These are phyloP conservation scores for Agriopis leucophaearia DNA, from an alignment of 2,888 invertebrate species.

Conservation along the genomic window DNA sequence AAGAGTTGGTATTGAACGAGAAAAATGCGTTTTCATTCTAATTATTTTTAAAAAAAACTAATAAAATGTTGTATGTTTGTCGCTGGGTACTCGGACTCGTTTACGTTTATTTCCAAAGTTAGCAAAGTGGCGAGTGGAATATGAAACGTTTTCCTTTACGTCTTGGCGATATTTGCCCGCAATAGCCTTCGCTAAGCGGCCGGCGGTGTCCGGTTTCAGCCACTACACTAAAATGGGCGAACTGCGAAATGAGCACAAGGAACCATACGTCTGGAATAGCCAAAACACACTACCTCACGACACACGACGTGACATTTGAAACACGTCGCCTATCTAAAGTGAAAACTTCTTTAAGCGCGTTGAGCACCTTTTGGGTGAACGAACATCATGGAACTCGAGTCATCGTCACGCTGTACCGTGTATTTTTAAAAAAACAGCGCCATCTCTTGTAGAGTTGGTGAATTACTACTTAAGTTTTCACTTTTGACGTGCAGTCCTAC, in stretches of 20 bases:
- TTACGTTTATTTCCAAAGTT: constrained; percentile 24
- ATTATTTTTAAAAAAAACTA: background rate
- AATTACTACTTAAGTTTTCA: too few species aligned
- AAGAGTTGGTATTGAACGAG: too few species aligned
- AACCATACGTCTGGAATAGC: background rate
- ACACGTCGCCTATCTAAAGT: too few species aligned
- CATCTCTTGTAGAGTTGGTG: too few species aligned
- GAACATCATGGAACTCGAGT: too few species aligned
- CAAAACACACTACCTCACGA: background rate
- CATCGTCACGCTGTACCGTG: too few species aligned
- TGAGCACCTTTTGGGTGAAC: too few species aligned
- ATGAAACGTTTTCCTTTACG: constrained; percentile 20
- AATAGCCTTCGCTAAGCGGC: constrained; percentile 28
- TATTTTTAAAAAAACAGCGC: too few species aligned
- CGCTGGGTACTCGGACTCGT: background rate
- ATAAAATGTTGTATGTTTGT: background rate
- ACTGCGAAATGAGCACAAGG: background rate
- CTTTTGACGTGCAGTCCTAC: too few species aligned
- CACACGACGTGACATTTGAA: too few species aligned
- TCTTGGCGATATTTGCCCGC: constrained; percentile 24
- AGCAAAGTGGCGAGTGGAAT: constrained; percentile 4
- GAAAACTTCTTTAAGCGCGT: too few species aligned
- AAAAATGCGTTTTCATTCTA: background rate
- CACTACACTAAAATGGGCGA: constrained; percentile 20
- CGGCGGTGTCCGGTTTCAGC: constrained; percentile 29